Conservation (phyloP, 1,140 invertebrate species). For the Polypedilum vanderplanki region DNA sequence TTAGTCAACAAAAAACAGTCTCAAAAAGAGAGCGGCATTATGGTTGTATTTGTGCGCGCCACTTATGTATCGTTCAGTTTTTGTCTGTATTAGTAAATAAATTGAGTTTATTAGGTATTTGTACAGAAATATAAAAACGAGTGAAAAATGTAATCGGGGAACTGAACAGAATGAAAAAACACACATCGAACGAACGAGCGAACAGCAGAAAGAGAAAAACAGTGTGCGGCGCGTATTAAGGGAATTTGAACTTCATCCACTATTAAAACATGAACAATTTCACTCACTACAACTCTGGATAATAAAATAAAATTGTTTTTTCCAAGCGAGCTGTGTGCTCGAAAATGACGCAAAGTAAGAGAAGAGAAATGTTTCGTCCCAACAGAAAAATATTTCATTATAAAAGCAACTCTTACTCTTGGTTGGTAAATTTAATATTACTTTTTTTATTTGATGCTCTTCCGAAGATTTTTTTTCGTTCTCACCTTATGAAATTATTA, state of each 20-base stretch:
- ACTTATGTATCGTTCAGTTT: background rate
- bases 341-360: slow-evolving; percentile 12
- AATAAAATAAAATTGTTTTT: background rate
- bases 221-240: background rate
- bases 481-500: background rate
- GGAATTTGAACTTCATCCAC: background rate
- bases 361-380: slow-evolving; percentile 4
- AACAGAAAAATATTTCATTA: slow-evolving; percentile 19
- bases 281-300: background rate
- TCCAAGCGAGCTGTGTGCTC: background rate
- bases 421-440: slow-evolving; percentile 19
- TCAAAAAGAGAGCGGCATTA: background rate
- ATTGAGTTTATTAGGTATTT: slow-evolving; percentile 1
- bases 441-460: background rate
- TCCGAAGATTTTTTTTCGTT: background rate
- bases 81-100: background rate
- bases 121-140: slow-evolving; percentile 17
- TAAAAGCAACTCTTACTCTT: background rate
- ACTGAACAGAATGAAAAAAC: background rate
- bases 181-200: background rate
- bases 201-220: background rate
- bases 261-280: background rate
- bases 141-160: slow-evolving; percentile 15
- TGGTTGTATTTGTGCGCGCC: background rate
- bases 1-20: background rate